A percentile compares a stretch with the other conserved stretches of the same genome.
Evolutionary conservation across 2,888 invertebrate species (phyloP).

Genomic region (Sesamia inferens): DNA sequence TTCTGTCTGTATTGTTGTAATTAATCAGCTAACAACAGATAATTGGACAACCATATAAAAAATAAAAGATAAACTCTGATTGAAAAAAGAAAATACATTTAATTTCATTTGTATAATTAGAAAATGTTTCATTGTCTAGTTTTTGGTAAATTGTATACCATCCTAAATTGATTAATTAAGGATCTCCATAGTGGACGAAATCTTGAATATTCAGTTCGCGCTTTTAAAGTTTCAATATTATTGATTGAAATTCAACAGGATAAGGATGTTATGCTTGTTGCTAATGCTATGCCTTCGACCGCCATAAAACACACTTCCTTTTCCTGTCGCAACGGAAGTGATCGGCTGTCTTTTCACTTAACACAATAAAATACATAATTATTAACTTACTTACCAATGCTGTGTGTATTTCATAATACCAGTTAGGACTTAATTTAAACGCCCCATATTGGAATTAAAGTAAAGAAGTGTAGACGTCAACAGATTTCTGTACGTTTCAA

Average conservation of each 20-base stretch:
- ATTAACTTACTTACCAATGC: conserved; percentile 61
- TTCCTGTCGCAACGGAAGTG: conserved; percentile 89
- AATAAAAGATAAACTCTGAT: background rate
- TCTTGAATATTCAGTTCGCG: conserved; percentile 60
- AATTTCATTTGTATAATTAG: background rate
- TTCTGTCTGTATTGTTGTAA: background rate
- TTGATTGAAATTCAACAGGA: conserved; percentile 78
- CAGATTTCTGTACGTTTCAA: conserved; percentile 59
- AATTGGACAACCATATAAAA: background rate
- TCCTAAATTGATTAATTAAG: background rate
- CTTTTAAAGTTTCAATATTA: conserved; percentile 61
- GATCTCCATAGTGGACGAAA: background rate
- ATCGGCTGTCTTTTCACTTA: conserved; percentile 51
- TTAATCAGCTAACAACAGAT: background rate
- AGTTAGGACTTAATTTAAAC: conserved; percentile 32
- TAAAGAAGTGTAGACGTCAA: conserved; percentile 68
- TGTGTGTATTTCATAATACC: conserved; percentile 20
- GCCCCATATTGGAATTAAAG: conserved; percentile 29
- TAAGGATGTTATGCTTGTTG: conserved; percentile 75
- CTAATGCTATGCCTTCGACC: conserved; percentile 74
- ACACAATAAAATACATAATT: conserved; percentile 33
- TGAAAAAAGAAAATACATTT: background rate
- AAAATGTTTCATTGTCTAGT: background rate
- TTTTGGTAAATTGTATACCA: background rate
- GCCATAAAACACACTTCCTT: conserved; percentile 90